Percentiles rank a stretch among this genome's conserved stretches.
Evolutionary conservation across 2,888 invertebrate genomes (phyloP).

Genomic region (Tridacna crocea): DNA sequence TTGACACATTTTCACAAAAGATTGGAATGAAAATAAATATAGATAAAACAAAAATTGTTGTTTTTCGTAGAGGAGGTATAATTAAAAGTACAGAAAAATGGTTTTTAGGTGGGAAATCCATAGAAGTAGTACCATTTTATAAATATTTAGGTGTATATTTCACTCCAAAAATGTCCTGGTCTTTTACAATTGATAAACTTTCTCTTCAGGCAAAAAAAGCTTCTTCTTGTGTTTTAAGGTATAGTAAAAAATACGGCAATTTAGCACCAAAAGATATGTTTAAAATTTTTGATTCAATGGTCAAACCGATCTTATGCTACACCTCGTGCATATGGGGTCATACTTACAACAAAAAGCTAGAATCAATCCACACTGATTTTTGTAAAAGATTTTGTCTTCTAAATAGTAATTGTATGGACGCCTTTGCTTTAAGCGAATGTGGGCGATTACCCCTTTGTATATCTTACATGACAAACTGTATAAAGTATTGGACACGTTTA

Average conservation of each 20-base stretch:
- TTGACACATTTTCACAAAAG: conserved; percentile 8
- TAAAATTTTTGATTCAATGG: conserved; percentile 23
- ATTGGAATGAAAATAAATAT: conserved; percentile 23
- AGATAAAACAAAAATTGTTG: conserved; percentile 1
- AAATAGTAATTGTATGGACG: conserved; percentile 6
- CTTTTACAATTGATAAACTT: conserved; percentile 15
- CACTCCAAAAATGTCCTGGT: conserved; percentile 13
- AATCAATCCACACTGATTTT: neutral
- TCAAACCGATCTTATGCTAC: conserved; percentile 14
- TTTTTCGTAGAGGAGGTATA: conserved; percentile 16
- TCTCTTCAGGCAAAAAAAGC: conserved; percentile 10
- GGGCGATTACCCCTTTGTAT: neutral
- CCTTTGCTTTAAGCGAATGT: conserved; percentile 13
- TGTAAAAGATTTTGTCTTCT: conserved; percentile 16
- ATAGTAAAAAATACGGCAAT: conserved; percentile 7
- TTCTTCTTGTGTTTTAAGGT: conserved; percentile 3
- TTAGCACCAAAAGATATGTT: neutral
- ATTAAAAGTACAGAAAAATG: conserved; percentile 16
- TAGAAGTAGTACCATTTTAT: conserved; percentile 16
- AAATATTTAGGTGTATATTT: conserved; percentile 27
- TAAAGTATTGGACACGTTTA: conserved; percentile 34
- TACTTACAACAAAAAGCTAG: neutral
- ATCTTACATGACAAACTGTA: conserved; percentile 22
- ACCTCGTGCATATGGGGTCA: conserved; percentile 13
- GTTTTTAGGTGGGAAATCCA: conserved; percentile 6